Base-by-base conservation (phyloP, 2,113 vertebrate genomes). In the Siniperca chuatsi region DNA sequence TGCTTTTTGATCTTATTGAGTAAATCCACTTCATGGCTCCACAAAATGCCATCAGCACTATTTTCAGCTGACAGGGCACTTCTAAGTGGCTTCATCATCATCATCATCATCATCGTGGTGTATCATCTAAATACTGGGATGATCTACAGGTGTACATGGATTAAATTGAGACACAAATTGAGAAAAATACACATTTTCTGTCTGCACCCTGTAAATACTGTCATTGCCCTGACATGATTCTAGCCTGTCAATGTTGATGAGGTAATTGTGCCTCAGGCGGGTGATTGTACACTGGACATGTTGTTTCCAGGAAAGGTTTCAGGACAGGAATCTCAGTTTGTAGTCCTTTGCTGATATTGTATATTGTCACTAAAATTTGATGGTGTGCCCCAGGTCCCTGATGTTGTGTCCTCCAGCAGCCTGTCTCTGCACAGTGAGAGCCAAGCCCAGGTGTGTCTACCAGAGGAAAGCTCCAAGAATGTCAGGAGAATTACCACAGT, bases 401-500 rank as follows among this genome's bases (percentile, higher is more conserved):
- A 93, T 75, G 83, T 92, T 0, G 89, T 91, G 40, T 78, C 81
- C 44, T 87, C 83, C 50, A 90, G 85, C 58, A 87, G 58, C 83
- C 44, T 15, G 29, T 89, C 89, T 40, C 67, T 86, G 25, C 85
- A 85, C 69, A 52, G 15, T 25, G 75, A 87, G 40, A 78, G 37
- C 52, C 79, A 75, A 25, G 18, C 33, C 42, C 78, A 82, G 55
- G 66, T 48, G 16, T 67, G 35, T 83, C 21, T 48, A 20, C 20
- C 72, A 21, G 83, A 90, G 35, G 72, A 80, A 29, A 81, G 18
- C 75, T 6, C 21, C 29, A 86, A 75, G 48, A 85, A 33, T 10
- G 0, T 90, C 84, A 76, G 91, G 33, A 92, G 81, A 62, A 86
- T 92, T 2, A 95, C 94, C 23, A 94, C 93, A 5, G 93, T 95